Evolutionary conservation across 2,797 vertebrate species (phyloP), one percentile per base, ranked within the genome.

Genomic region (Oryzias sinensis): DNA sequence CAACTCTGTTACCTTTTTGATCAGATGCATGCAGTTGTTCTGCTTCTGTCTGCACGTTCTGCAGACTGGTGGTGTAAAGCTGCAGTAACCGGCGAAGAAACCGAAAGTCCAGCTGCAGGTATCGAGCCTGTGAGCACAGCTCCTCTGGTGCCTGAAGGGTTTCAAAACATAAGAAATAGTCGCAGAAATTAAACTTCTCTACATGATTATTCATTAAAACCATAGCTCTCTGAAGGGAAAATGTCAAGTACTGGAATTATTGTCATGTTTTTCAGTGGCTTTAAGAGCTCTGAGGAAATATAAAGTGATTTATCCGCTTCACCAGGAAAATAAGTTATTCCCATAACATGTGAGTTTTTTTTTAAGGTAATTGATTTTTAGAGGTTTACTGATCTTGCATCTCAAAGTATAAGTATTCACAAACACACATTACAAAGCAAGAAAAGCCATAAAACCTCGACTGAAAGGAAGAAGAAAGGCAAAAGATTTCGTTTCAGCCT

Each of bases 71-170:
- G 0, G 78, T 82, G 46, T 90, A 79, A 59, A 88, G 86, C 11
- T 85, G 81, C 37, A 91, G 69, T 33, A 91, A 66, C 27, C 84
- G 78, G 18, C 37, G 72, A 7, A 94, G 87, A 62, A 82, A 84
- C 44, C 87, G 75, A 49, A 91, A 63, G 65, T 89, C 84, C 40
- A 89, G 87, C 70, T 87, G 87, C 70, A 84, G 84, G 40, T 86
- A 78, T 0, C 78, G 67, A 0, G 83, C 71, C 43, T 81, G 89
- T 43, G 63, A 75, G 16, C 85, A 88, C 57, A 94, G 60, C 62
- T 89, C 78, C 68, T 93, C 93, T 16, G 93, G 90, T 65, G 91
- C 90, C 93, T 94, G 46, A 45, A 68, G 59, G 33, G 9, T 37
- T 4, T 17, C 6, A 53, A 52, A 45, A 14, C 5, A 18, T 1